A percentile compares a stretch with the other conserved stretches of the same genome.
These are phyloP conservation scores for Meloidogyne hapla DNA, from an alignment of 1,140 invertebrate genomes.

Conservation along the genomic window DNA sequence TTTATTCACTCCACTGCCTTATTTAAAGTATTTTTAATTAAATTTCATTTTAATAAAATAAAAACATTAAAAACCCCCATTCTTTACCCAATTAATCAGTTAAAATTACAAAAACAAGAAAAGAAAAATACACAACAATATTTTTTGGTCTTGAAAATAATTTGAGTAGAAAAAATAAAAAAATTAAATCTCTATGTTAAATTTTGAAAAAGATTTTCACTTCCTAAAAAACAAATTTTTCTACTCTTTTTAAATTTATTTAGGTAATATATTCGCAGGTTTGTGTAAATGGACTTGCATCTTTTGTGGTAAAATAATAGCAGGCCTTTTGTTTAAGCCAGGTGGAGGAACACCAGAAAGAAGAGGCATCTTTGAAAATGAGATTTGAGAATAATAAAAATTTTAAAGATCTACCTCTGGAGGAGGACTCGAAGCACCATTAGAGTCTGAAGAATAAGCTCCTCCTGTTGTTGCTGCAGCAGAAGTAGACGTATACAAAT, in stretches of 20 bases:
- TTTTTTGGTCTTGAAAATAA: not conserved
- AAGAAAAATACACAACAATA: not conserved
- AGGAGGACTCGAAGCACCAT: constrained; percentile 25
- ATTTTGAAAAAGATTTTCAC: no score
- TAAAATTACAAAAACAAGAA: not conserved
- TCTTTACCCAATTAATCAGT: not conserved
- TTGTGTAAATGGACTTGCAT: constrained; percentile 30
- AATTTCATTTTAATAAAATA: not conserved
- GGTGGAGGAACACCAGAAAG: constrained; percentile 28
- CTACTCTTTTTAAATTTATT: not conserved
- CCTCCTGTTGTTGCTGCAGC: not conserved
- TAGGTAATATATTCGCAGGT: constrained; percentile 12
- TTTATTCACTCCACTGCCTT: no score
- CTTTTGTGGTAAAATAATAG: constrained; percentile 20
- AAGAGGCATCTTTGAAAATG: constrained; percentile 25
- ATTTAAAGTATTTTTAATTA: not conserved
- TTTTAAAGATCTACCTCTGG: constrained; percentile 14
- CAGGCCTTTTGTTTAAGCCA: constrained; percentile 13
- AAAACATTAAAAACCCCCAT: not conserved
- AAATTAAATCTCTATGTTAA: no score
- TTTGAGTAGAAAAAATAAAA: not conserved
- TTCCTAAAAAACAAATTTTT: not conserved
- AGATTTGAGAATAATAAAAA: constrained; percentile 3
- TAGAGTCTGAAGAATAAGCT: constrained; percentile 22
- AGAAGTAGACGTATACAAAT: constrained; percentile 8